A percentile compares a stretch with the other conserved stretches of the same genome.
Conservation (phyloP, 2,888 invertebrate species). For the Spialia ferax region DNA sequence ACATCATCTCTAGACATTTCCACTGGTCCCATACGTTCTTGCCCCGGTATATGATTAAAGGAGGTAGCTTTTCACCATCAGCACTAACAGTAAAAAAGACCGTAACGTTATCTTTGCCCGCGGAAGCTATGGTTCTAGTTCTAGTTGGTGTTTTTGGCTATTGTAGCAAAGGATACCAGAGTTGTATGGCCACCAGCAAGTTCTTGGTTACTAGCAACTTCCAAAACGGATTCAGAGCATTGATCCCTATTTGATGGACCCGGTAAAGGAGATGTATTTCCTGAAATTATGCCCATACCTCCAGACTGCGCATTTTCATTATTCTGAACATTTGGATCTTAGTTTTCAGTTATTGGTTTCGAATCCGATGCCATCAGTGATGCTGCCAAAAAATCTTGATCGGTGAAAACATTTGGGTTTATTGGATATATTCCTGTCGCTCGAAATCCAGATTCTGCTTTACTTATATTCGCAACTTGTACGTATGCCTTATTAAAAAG, state of each 20-base stretch:
- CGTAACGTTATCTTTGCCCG: background rate
- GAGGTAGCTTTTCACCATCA: background rate
- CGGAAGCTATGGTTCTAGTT: no score
- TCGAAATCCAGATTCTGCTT: conserved; percentile 43
- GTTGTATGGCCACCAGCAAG: background rate
- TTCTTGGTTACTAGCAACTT: conserved; percentile 7
- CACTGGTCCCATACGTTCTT: background rate
- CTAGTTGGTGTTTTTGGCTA: no score
- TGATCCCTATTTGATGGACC: conserved; percentile 45
- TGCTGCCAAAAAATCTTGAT: conserved; percentile 42
- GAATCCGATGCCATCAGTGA: background rate
- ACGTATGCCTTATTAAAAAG: conserved; percentile 49
- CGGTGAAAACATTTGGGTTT: conserved; percentile 44
- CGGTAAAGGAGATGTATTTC: conserved; percentile 37
- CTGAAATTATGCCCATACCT: conserved; percentile 44
- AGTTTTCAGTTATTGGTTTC: conserved; percentile 8
- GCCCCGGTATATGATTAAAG: background rate
- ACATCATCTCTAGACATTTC: no score
- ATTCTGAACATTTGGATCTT: conserved; percentile 16
- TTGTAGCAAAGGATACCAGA: background rate
- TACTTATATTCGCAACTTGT: conserved; percentile 45
- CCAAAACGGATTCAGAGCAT: conserved; percentile 19
- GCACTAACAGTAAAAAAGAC: background rate
- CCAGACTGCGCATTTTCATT: background rate
- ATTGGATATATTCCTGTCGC: conserved; percentile 43